phyloP scores from a whole-genome alignment of 2,113 vertebrate genomes.

The Capreolus pygargus region DNA sequence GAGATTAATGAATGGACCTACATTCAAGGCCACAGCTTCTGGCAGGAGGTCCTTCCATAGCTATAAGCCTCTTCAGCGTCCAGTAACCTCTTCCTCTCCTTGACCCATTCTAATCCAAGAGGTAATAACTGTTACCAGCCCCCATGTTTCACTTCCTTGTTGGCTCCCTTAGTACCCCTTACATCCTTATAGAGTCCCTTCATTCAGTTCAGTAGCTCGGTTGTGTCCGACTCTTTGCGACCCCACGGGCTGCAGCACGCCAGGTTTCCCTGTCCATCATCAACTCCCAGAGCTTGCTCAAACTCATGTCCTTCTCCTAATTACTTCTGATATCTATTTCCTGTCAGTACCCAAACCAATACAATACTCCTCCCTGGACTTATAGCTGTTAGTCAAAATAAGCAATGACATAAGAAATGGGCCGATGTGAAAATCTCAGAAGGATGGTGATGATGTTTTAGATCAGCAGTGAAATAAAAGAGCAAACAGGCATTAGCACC shows the following conservation, averaged over 20 bases:
- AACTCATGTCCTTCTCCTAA: not conserved
- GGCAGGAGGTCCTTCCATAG: not conserved
- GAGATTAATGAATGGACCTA: not conserved
- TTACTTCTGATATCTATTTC: not conserved
- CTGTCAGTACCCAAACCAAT: not conserved
- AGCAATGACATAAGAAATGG: not conserved
- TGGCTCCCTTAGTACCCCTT: not conserved
- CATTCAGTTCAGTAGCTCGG: not conserved
- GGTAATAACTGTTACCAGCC: not conserved
- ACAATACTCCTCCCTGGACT: not conserved
- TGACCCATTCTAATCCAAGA: not conserved
- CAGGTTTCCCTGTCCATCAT: not conserved
- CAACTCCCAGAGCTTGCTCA: not conserved
- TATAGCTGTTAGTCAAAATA: not conserved
- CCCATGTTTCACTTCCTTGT: not conserved
- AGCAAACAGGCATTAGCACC: not conserved
- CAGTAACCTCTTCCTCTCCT: not conserved
- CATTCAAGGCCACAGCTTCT: not conserved
- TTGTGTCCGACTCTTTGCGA: rapidly evolving
- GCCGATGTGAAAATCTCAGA: not conserved
- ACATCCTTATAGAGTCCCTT: not conserved
- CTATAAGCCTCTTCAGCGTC: not conserved
- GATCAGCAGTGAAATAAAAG: not conserved
- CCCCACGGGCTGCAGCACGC: not conserved
- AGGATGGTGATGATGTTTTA: not conserved